Evolutionary conservation across 2,797 vertebrate species (phyloP).

Genomic region (Sebastes hubbsi): DNA sequence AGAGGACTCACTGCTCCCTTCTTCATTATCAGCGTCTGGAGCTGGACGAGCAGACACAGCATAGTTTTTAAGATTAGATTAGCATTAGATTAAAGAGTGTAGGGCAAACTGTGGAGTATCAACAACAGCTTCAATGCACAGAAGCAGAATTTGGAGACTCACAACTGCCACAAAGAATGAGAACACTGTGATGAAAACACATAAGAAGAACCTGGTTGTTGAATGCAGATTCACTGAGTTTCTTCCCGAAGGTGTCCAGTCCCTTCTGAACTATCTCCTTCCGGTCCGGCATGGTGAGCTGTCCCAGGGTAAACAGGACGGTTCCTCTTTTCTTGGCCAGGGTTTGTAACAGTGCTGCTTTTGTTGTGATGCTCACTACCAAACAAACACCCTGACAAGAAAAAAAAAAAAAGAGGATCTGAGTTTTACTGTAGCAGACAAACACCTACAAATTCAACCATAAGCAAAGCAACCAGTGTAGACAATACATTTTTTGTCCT

Average conservation of each 20-base stretch:
- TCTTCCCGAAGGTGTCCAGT: constrained; percentile 88
- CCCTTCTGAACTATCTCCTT: constrained; percentile 84
- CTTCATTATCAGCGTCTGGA: constrained; percentile 87
- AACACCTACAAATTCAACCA: background rate
- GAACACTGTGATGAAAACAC: background rate
- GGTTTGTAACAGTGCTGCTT: constrained; percentile 74
- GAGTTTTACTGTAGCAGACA: background rate
- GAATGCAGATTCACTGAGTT: constrained; percentile 89
- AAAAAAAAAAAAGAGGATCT: background rate
- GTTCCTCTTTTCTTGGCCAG: constrained; percentile 76
- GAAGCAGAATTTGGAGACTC: background rate
- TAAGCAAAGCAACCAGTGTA: background rate
- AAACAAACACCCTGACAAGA: constrained; percentile 82
- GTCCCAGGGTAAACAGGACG: constrained; percentile 75
- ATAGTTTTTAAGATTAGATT: background rate
- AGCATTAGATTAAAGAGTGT: background rate
- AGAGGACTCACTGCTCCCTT: constrained; percentile 87
- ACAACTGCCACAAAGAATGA: background rate
- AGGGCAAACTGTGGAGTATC: background rate
- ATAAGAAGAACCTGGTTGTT: constrained; percentile 87
- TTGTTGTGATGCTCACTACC: constrained; percentile 82
- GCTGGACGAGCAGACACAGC: constrained; percentile 69
- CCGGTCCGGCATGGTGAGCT: constrained; percentile 80
- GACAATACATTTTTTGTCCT: background rate
- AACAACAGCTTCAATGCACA: background rate